Base-by-base conservation (phyloP, 2,113 vertebrate species). In the Pygoscelis antarcticus region DNA sequence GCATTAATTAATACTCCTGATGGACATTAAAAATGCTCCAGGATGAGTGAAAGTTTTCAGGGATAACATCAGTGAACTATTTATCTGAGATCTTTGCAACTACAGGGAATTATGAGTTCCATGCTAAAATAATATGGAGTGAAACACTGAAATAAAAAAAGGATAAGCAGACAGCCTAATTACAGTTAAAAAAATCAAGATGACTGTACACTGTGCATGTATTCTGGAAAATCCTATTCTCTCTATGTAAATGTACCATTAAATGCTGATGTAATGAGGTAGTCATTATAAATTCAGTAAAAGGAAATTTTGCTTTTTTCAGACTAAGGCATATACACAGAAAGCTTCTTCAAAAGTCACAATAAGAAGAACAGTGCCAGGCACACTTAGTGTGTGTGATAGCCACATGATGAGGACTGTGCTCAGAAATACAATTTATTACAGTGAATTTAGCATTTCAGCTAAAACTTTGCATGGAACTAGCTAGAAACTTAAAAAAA, bases 121-220 rank as follows among this genome's bases (percentile, higher is more conserved):
- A 51, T 23, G 11, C 5, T 25, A 38, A 87, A 77, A 34, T 8
- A 74, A 15, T 34, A 61, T 3, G 2, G 18, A 36, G 3, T 7
- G 40, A 75, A 87, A 87, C 16, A 30, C 6, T 78, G n/a, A 70
- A 47, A 58, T 16, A 16, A 60, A 62, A 22, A 52, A 72, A 82
- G 5, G 9, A 54, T 40, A 22, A 42, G 11, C 9, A 82, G 42
- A 62, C 17, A 78, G 16, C 4, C 18, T 16, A 70, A 16, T 14
- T 80, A 51, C 7, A 79, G 18, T 38, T 60, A 7, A 29, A 68
- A 47, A 85, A 34, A 32, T 29, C 6, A 68, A 68, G 29, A 64
- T 65, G 15, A 42, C 17, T 46, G 4, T 51, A 44, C 11, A 17
- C 2, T 4, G 0, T 44, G 3, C 27, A 64, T 49, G 18, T 25